These are phyloP conservation scores for Holocentrus rufus DNA, from an alignment of 2,797 vertebrate species.

Conservation along the genomic window DNA sequence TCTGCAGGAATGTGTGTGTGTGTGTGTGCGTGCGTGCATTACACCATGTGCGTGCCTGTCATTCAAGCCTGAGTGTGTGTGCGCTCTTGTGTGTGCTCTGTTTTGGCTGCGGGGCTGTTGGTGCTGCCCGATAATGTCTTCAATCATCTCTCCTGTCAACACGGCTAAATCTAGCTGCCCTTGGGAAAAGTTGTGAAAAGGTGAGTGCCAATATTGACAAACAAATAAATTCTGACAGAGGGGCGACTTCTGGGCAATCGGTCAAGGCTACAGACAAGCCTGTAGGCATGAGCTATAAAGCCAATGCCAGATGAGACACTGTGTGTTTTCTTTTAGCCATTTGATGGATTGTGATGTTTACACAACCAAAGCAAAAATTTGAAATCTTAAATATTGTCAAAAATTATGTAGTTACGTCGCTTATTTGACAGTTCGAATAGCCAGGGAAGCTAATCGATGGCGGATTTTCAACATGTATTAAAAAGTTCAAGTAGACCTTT, in stretches of 20 bases:
- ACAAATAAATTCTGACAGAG: slow-evolving; percentile 84
- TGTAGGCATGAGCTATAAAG: slow-evolving; percentile 62
- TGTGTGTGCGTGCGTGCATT: slow-evolving; percentile 10
- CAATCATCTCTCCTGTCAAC: slow-evolving; percentile 85
- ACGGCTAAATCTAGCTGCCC: slow-evolving; percentile 83
- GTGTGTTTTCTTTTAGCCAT: slow-evolving; percentile 47
- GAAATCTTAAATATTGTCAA: background rate
- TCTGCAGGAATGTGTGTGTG: slow-evolving; percentile 4
- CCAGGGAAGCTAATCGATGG: background rate
- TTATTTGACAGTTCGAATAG: slow-evolving; percentile 12
- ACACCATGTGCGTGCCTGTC: no score
- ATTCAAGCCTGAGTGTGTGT: background rate
- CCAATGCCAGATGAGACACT: slow-evolving; percentile 62
- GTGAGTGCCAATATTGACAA: slow-evolving; percentile 86
- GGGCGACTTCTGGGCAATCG: slow-evolving; percentile 76
- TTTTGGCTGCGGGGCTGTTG: slow-evolving; percentile 80
- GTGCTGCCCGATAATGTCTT: slow-evolving; percentile 84
- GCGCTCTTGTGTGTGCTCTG: slow-evolving; percentile 66
- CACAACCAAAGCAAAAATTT: slow-evolving; percentile 29
- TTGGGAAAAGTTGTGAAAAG: slow-evolving; percentile 86
- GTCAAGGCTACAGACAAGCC: slow-evolving; percentile 78
- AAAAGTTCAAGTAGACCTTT: background rate
- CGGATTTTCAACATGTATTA: background rate
- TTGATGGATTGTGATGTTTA: slow-evolving; percentile 27
- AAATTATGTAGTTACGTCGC: slow-evolving; percentile 1